Percentiles rank a stretch among this genome's conserved stretches.
phyloP scores from a whole-genome alignment of 2,888 invertebrate genomes.

The Criorhina ranunculi region DNA sequence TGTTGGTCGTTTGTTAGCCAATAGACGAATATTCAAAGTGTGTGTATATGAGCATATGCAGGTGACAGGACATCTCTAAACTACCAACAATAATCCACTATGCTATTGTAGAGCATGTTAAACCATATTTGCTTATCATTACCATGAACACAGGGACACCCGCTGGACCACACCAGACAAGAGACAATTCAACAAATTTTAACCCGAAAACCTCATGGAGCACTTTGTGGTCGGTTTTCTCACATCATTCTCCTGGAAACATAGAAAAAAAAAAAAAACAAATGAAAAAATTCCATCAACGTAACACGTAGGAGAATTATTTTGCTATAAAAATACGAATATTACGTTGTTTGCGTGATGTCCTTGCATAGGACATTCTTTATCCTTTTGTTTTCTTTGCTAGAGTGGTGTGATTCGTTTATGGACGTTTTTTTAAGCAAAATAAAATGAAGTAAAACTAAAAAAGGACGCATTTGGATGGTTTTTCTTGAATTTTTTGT shows the following conservation, averaged over 20 bases:
- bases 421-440: constrained; percentile 28
- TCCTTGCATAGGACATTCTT: constrained; percentile 45
- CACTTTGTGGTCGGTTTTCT: constrained; percentile 59
- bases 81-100: constrained; percentile 31
- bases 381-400: constrained; percentile 15
- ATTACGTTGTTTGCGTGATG: constrained; percentile 72
- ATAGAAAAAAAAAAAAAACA: constrained; percentile 6
- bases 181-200: constrained; percentile 78
- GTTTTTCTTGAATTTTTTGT: too few relatives aligned
- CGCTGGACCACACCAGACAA: constrained; percentile 55
- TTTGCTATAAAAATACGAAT: constrained; percentile 69
- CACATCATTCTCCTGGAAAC: constrained; percentile 14
- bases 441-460: not conserved
- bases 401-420: constrained; percentile 6
- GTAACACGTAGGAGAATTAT: constrained; percentile 71
- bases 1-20: constrained; percentile 58
- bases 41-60: constrained; percentile 53
- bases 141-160: constrained; percentile 69
- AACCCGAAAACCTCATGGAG: constrained; percentile 62
- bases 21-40: constrained; percentile 37
- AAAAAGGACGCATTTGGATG: too few relatives aligned
- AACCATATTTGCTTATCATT: constrained; percentile 75
- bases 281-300: constrained; percentile 35
- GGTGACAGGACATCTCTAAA: constrained; percentile 57
- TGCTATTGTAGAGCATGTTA: constrained; percentile 56